Base-by-base conservation (phyloP, 2,888 invertebrate species). In the Tricholauxania praeusta region DNA sequence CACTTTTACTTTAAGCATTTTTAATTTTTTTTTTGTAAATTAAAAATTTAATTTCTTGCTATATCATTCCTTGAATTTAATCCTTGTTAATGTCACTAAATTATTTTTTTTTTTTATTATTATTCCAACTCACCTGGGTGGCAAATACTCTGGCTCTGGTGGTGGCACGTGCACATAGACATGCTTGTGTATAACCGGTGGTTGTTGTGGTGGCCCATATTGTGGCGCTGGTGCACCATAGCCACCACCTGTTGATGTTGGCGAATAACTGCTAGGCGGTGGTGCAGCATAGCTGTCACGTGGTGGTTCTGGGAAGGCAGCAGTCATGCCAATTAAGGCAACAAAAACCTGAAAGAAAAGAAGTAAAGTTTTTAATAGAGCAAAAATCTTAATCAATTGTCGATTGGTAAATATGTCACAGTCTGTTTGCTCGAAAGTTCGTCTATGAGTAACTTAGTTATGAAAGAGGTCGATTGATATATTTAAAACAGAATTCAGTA, bases 81-180 rank as follows among this genome's bases (percentile, higher is more conserved):
- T 28, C 28, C 28, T 28, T 28, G 28, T 28, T 28, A 3, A 28
- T 3, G 28, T 4, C 3, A 28, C 28, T 28, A 28, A 3, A 22
- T 3, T 1, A 22, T 39, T 39, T 39, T 39, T 39, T 39, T 39
- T 39, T 39, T 4, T 39, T 39, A 10, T 39, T 8, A 7, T 39
- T 10, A 8, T 52, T 47, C 55, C 62, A 14, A 87, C 89, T 84
- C 85, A 91, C 84, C 90, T 92, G 22, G 93, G 91, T 22, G 91
- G 90, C 52, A 91, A 91, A 83, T 92, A 90, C 82, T 95, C 95
- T 48, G 93, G 93, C 87, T 96, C 95, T 81, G 95, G 95, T 72
- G 95, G 96, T 65, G 96, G 95, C 19, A 96, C 95, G 87, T 96
- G 96, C 19, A 96, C 95, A 88, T 96, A 96, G 15, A 96, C 95